Evolutionary conservation across 1,140 invertebrate genomes (phyloP), one percentile per base, ranked within the genome.

Genomic region (Mamestra configurata): DNA sequence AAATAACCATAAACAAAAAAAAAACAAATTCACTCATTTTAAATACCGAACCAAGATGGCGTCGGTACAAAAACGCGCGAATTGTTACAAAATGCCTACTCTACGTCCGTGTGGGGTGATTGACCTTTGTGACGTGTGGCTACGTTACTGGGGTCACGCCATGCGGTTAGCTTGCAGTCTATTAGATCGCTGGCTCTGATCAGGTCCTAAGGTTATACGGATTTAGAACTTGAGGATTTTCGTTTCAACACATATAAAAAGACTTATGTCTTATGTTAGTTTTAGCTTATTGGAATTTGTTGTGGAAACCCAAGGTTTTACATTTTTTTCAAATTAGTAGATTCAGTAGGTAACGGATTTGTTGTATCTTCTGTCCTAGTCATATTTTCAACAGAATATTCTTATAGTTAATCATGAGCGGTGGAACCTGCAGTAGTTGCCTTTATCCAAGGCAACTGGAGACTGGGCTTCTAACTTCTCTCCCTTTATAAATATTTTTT

Each of bases 141-240:
- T 24, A 79, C 80, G 77, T 82, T 72, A 66, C 70, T 20, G 22
- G 22, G 72, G 80, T 76, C 80, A 80, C 72, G 79, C 79, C 49
- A 80, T 80, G 79, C 79, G 59, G 70, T 20, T 37, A 37, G 55
- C 24, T 59, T 66, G 75, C 40, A 75, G 70, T 57, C 61, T 68
- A 68, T 18, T 66, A 66, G 61, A 66, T 66, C 18, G 7, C 35
- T n/a, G 10, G 18, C 18, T 40, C 22, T 20, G 35, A 59, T 59
- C 24, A 55, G 8, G 20, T 24, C 20, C 8, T 55, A 24, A 55
- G 53, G 53, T 27, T 37, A 37, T n/a, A 64, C 31, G 10, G 11
- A 11, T 40, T 64, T 40, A 20, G 27, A 27, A 64, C 2, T 40
- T 20, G 18, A 20, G 7, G n/a, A 27, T 18, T 18, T 61, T 61